A percentile compares a stretch with the other conserved stretches of the same genome.
Evolutionary conservation across 2,113 vertebrate genomes (phyloP).

Genomic region (Emydocephalus ijimae): DNA sequence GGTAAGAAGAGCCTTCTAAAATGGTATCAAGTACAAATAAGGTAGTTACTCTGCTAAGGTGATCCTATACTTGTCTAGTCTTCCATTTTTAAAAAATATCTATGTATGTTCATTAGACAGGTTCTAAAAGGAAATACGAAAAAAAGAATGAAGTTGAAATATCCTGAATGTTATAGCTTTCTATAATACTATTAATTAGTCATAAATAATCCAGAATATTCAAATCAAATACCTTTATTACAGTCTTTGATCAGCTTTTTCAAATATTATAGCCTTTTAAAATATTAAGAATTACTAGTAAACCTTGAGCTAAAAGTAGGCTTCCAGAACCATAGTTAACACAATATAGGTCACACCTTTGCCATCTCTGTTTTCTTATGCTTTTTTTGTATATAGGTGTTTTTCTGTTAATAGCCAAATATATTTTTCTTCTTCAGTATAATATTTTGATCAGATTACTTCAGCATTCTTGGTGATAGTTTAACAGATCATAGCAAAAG

Average conservation of each 20-base stretch:
- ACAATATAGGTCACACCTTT: background rate
- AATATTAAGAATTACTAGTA: background rate
- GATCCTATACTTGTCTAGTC: background rate
- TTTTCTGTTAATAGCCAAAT: background rate
- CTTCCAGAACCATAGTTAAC: background rate
- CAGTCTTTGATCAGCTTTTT: background rate
- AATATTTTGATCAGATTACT: background rate
- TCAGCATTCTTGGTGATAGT: no score
- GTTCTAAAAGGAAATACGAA: background rate
- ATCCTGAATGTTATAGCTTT: background rate
- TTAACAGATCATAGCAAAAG: background rate
- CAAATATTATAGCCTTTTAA: background rate
- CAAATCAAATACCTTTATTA: background rate
- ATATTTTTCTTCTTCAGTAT: background rate
- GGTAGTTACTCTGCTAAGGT: background rate
- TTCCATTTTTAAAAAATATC: background rate
- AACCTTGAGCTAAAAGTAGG: background rate
- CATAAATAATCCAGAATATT: background rate
- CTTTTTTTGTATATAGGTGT: background rate
- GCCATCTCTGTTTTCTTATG: background rate
- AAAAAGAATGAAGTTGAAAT: background rate
- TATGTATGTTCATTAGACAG: background rate
- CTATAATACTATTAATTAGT: background rate
- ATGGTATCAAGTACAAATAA: background rate
- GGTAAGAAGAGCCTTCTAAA: slow-evolving; percentile 66